phyloP scores from a whole-genome alignment of 2,113 vertebrate genomes.

The Rhombomys opimus region DNA sequence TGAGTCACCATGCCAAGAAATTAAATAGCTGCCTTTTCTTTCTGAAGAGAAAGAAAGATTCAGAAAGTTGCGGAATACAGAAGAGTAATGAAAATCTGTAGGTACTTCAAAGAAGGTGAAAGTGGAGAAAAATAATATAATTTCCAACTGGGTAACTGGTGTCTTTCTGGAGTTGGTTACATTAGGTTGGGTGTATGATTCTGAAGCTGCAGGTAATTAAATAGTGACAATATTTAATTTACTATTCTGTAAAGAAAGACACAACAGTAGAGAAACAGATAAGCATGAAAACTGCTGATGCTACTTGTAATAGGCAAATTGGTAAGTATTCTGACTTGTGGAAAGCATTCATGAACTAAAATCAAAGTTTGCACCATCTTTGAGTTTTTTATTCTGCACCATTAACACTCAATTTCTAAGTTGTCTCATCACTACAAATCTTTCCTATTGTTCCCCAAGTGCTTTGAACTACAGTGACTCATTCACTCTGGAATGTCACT shows the following conservation, averaged over 20 bases:
- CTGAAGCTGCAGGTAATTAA: neutral
- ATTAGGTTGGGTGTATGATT: neutral
- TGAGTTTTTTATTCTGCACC: constrained; percentile 68
- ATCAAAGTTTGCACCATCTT: constrained; percentile 68
- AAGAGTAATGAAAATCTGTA: neutral
- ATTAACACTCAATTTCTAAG: constrained; percentile 54
- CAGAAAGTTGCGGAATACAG: neutral
- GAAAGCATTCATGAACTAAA: constrained; percentile 66
- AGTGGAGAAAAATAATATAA: neutral
- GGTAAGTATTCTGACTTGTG: constrained; percentile 67
- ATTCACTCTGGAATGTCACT: constrained; percentile 62
- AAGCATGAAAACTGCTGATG: constrained; percentile 50
- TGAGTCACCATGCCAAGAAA: no score
- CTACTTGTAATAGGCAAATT: constrained; percentile 38
- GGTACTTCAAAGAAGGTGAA: neutral
- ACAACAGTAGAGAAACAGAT: neutral
- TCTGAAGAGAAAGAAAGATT: neutral
- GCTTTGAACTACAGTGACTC: constrained; percentile 70
- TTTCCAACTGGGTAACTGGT: neutral
- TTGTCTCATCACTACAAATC: constrained; percentile 65
- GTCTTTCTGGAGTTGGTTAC: constrained; percentile 22
- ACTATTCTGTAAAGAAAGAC: neutral
- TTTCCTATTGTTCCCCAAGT: constrained; percentile 67
- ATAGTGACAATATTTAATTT: neutral
- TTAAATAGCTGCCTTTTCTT: neutral